phyloP scores from a whole-genome alignment of 2,113 vertebrate genomes.

The Seriola rivoliana region DNA sequence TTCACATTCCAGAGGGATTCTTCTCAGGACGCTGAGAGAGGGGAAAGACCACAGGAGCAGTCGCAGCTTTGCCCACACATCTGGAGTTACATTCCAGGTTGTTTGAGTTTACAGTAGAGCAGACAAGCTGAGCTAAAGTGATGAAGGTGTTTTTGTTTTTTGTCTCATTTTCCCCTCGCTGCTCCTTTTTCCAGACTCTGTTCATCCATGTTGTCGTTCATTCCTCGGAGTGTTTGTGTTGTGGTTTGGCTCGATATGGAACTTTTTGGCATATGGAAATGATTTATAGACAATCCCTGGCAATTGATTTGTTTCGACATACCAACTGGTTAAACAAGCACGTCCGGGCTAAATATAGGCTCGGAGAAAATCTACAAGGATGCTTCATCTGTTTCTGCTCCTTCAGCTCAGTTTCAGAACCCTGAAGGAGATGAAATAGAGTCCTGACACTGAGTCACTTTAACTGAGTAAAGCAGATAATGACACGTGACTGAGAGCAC shows the following conservation, averaged over 20 bases:
- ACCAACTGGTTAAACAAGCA: constrained; percentile 65
- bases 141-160: constrained; percentile 55
- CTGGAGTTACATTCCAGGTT: constrained; percentile 66
- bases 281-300: constrained; percentile 68
- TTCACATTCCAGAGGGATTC: constrained; percentile 70
- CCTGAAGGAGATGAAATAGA: constrained; percentile 24
- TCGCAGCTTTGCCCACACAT: constrained; percentile 65
- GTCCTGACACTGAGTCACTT: neutral
- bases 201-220: neutral
- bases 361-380: constrained; percentile 37
- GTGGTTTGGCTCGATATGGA: constrained; percentile 52
- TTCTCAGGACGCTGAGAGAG: constrained; percentile 60
- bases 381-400: constrained; percentile 32
- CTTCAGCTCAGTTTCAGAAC: constrained; percentile 21
- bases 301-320: constrained; percentile 66
- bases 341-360: constrained; percentile 69
- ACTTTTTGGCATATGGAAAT: constrained; percentile 63
- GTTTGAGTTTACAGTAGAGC: constrained; percentile 60
- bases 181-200: neutral
- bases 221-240: constrained; percentile 41
- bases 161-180: constrained; percentile 21
- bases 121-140: constrained; percentile 20
- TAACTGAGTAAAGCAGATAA: neutral
- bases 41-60: constrained; percentile 59
- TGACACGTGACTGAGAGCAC: neutral